Evolutionary conservation across 2,797 vertebrate species (phyloP), one percentile per base, ranked within the genome.

Genomic region (Anguilla marmorata): DNA sequence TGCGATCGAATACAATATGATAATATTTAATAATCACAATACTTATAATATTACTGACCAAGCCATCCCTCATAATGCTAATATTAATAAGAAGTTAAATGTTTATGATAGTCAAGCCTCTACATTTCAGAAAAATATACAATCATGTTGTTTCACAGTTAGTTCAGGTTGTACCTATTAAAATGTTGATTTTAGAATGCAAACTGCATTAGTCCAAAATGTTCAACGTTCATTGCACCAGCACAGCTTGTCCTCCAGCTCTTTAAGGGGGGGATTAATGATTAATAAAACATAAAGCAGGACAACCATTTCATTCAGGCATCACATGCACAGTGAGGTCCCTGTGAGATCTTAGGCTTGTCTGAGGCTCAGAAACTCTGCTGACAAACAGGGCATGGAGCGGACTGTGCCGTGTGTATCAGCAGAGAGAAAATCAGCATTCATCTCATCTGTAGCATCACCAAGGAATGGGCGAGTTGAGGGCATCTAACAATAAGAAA

Each of bases 101-200:
- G 72, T 33, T 37, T 2, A 76, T 76, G 9, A 76, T 11, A 37
- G 14, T 33, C 11, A 27, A 5, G 30, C 69, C 60, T 63, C 21
- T 69, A 69, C 24, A 7, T 69, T 58, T 69, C 63, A 69, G 21
- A 76, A 33, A 72, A 14, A 72, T 30, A 72, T 27, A 72, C 7
- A 72, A 7, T 30, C n/a, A 72, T 72, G 27, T 33, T 33, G n/a
- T 72, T 27, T 72, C 30, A 30, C 69, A 72, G 12, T 76, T 27
- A 69, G 63, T 69, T 69, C 63, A 69, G 63, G n/a, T 69, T n/a
- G n/a, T 27, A 69, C 63, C 58, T 69, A 69, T 69, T n/a, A 69
- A 69, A 69, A 27, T 69, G 63, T 69, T 76, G 72, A 33, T 76
- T 33, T 33, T 33, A 1, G 0, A 76, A 76, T 69, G 24, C 63